Base-by-base conservation (phyloP, 1,140 invertebrate genomes). In the Thaumetopoea pityocampa region DNA sequence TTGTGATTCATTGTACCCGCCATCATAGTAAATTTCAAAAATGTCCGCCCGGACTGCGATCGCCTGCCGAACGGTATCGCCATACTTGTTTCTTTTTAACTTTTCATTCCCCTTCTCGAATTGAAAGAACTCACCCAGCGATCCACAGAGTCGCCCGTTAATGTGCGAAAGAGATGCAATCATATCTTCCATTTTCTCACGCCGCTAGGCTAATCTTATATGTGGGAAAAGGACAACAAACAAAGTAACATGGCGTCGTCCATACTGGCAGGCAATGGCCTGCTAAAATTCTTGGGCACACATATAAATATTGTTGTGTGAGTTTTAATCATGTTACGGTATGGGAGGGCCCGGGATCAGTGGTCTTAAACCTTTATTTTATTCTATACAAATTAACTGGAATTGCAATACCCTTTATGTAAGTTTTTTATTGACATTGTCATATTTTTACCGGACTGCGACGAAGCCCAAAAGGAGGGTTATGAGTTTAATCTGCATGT, bases 51-150 rank as follows among this genome's bases (percentile, higher is more conserved):
- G 20, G 17, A 10, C 24, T 17, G 5, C n/a, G 15, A 28, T 37
- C 34, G 24, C 48, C 47, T 34, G 52, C 35, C 38, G 40, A 47
- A 32, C 32, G 17, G 10, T 41, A 50, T 38, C 46, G 56, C 68
- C 67, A 68, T 68, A 44, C 47, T 63, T 62, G 41, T 61, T 72
- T 70, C 64, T 44, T 44, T 51, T 51, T 44, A 74, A 74, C 62
- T 67, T 76, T 78, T 73, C 60, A 72, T 69, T 68, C 72, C 74
- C 73, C 71, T 76, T 59, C 70, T 67, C 61, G 59, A 78, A 76
- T 69, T 56, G 51, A 64, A 67, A 67, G 66, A 70, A 67, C 44
- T 51, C 56, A 60, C 59, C 60, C 54, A 57, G 53, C 51, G 56
- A 64, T 67, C 51, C 53, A 51, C 44, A 14, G 17, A 35, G 33